Base-by-base conservation (phyloP, 1,140 invertebrate genomes). In the Hycleus phaleratus region DNA sequence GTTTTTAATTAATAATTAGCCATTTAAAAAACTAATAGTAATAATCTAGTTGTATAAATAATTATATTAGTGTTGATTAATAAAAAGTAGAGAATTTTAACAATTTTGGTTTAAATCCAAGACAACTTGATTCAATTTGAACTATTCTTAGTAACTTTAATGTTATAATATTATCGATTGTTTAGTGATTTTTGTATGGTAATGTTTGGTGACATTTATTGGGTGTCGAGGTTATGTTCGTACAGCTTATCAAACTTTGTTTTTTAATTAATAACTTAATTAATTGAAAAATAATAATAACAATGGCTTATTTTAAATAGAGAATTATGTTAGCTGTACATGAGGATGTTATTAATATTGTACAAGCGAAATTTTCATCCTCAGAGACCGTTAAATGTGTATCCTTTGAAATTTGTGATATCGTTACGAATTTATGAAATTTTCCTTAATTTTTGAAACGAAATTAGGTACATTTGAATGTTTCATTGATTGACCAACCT, bases 301-400 rank as follows among this genome's bases (percentile, higher is more conserved):
- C 9, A 38, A 53, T 55, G 52, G 26, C 46, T 49, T 43, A 55
- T 48, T 60, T 56, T 46, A 57, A 42, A 25, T 42, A 40, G 24
- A 39, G 18, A 56, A 60, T 56, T 56, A 70, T 70, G 68, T 64
- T 66, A 64, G 55, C 63, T 46, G 53, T 58, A 59, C 54, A 68
- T 45, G 61, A 64, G 56, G 65, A 72, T 62, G 68, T 68, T 42
- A 49, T 66, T 52, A 66, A 67, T 58, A 68, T 71, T 53, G 65
- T 73, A n/a, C 67, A 70, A 54, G 67, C 68, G 25, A 73, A 73
- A 59, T 71, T 73, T 60, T 66, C 69, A 45, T 67, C 66, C 50
- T 56, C 59, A 26, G 69, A 73, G 59, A 46, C 69, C 58, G 69
- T 73, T 44, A 68, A 66, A 70, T 64, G 58, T 64, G 71, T 73